Conservation (phyloP, 2,797 vertebrate species). For the Cyprinodon diabolis region DNA sequence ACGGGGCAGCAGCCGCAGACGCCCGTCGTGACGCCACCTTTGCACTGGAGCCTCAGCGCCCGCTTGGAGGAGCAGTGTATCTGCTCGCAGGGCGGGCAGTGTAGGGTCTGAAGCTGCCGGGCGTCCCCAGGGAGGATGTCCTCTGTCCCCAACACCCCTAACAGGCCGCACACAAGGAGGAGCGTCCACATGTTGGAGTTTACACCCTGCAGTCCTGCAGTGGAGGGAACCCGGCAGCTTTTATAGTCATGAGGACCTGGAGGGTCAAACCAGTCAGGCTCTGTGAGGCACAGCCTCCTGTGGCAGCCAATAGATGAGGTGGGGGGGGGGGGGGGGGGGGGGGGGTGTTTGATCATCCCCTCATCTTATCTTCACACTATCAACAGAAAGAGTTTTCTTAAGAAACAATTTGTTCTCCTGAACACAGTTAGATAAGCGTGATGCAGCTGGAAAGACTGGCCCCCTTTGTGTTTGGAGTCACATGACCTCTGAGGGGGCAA, state of each 20-base stretch:
- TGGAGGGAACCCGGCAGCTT: conserved; percentile 16
- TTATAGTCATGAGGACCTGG: conserved; percentile 27
- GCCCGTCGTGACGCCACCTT: conserved; percentile 74
- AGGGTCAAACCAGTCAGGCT: conserved; percentile 24
- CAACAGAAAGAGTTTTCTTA: conserved; percentile 64
- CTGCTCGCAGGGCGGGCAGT: conserved; percentile 78
- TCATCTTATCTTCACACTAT: conserved; percentile 77
- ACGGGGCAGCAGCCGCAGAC: conserved; percentile 79
- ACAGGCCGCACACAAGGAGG: conserved; percentile 27
- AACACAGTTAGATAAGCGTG: conserved; percentile 67
- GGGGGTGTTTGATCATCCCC: conserved; percentile 56
- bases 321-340: conserved; percentile 27
- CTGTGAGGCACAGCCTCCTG: conserved; percentile 50
- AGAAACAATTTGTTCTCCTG: conserved; percentile 64
- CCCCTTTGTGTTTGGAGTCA: conserved; percentile 74
- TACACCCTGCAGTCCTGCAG: conserved; percentile 3
- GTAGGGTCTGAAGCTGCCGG: conserved; percentile 68
- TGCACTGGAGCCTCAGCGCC: conserved; percentile 73
- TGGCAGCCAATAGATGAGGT: conserved; percentile 74
- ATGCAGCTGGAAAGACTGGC: conserved; percentile 59
- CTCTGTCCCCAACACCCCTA: conserved; percentile 45
- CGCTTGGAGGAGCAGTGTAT: conserved; percentile 75
- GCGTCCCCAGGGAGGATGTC: not conserved
- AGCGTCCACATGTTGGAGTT: conserved; percentile 49
- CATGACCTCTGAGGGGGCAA: conserved; percentile 66